A percentile compares a stretch with the other conserved stretches of the same genome.
Evolutionary conservation across 2,113 vertebrate species (phyloP).

Genomic region (Gopherus evgoodei): DNA sequence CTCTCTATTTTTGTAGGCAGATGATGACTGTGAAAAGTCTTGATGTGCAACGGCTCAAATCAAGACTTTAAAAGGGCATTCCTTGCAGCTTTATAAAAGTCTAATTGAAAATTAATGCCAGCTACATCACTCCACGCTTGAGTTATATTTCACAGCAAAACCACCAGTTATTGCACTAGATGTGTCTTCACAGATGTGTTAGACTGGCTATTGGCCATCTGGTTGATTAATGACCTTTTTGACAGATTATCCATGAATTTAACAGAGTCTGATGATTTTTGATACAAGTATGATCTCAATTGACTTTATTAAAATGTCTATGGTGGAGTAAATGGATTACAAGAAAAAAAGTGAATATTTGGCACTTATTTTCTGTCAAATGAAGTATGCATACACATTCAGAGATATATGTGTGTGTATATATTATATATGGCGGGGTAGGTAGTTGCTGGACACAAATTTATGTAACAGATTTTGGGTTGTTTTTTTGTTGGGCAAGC

Average conservation of each 20-base stretch:
- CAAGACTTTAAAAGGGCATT: not conserved
- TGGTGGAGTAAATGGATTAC: not conserved
- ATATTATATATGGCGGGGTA: not conserved
- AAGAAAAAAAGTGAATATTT: not conserved
- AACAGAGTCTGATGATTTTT: not conserved
- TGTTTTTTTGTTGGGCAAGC: no score
- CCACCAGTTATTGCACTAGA: not conserved
- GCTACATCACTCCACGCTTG: not conserved
- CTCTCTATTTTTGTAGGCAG: not conserved
- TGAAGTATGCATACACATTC: not conserved
- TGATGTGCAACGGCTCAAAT: not conserved
- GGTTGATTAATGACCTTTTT: not conserved
- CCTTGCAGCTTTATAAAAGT: not conserved
- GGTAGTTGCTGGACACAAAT: not conserved
- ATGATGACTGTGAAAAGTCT: not conserved
- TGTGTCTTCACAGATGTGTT: not conserved
- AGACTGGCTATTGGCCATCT: not conserved
- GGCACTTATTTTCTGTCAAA: not conserved
- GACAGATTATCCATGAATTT: not conserved
- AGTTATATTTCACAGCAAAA: not conserved
- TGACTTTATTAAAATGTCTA: not conserved
- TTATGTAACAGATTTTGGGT: not conserved
- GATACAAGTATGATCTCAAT: not conserved
- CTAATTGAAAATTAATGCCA: not conserved
- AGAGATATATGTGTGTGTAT: no score